Conservation (phyloP, 2,888 invertebrate genomes). For the Punctoribates punctum region DNA sequence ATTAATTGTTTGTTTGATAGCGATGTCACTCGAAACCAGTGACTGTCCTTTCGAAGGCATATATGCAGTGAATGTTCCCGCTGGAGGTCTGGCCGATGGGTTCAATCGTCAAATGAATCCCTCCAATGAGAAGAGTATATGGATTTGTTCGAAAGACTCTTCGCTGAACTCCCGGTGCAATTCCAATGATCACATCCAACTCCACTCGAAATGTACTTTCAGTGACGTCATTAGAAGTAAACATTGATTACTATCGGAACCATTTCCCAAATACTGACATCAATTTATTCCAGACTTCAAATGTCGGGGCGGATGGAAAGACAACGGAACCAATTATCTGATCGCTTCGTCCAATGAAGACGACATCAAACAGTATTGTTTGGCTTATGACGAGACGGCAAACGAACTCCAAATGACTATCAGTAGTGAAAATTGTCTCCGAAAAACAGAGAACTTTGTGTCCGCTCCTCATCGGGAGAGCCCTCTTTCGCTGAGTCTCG, state of each 20-base stretch:
- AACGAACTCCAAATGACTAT: constrained; percentile 34
- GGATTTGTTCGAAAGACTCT: constrained; percentile 11
- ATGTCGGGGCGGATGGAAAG: constrained; percentile 50
- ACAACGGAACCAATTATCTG: constrained; percentile 50
- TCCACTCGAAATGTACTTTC: constrained; percentile 6
- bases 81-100: not conserved
- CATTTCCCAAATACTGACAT: not conserved
- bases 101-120: not conserved
- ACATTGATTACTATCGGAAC: not conserved
- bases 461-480: not conserved
- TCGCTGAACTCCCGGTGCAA: constrained; percentile 20
- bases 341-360: constrained; percentile 47
- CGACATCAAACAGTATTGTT: constrained; percentile 34
- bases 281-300: constrained; percentile 48
- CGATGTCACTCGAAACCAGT: not conserved
- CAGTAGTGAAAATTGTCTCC: constrained; percentile 38
- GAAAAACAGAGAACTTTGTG: not conserved
- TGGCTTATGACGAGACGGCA: constrained; percentile 34
- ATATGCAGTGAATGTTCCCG: constrained; percentile 32
- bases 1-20: not conserved
- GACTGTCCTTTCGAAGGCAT: constrained; percentile 40
- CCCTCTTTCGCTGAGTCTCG: not conserved
- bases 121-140: constrained; percentile 6
- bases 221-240: constrained; percentile 5
- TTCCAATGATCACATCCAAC: constrained; percentile 7